A percentile compares a stretch with the other conserved stretches of the same genome.
phyloP scores from a whole-genome alignment of 2,797 vertebrate species.

The Avahi laniger region DNA sequence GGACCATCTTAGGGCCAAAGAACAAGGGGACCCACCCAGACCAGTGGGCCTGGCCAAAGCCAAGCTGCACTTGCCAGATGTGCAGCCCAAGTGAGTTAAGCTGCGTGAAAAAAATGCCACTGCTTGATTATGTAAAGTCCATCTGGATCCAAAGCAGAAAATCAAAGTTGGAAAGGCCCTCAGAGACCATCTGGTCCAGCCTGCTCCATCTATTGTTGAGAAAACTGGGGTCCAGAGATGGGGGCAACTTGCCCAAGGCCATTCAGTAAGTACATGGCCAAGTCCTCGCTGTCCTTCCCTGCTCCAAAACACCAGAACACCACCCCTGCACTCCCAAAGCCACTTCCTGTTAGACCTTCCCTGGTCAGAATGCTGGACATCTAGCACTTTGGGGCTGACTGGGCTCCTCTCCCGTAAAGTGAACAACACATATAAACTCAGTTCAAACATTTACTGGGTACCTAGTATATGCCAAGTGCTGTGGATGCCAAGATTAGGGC shows the following conservation, averaged over 20 bases:
- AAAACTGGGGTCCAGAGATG: neutral
- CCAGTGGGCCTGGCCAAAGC: neutral
- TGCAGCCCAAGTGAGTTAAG: slow-evolving; percentile 44
- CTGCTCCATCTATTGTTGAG: neutral
- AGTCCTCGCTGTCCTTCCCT: neutral
- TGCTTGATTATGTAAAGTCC: slow-evolving; percentile 59
- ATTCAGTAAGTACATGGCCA: neutral
- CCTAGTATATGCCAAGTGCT: neutral
- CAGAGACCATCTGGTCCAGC: slow-evolving; percentile 40
- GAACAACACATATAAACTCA: neutral
- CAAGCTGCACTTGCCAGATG: slow-evolving; percentile 46
- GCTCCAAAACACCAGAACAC: neutral
- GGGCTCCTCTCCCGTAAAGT: neutral
- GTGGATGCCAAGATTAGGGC: neutral
- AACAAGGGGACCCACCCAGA: slow-evolving; percentile 31
- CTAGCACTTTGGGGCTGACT: neutral
- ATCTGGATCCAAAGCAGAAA: slow-evolving; percentile 55
- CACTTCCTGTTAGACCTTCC: neutral
- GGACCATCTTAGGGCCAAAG: slow-evolving; percentile 16
- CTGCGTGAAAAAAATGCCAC: neutral
- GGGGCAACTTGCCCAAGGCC: neutral
- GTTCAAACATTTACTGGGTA: neutral
- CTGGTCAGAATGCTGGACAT: neutral
- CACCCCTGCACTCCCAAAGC: neutral
- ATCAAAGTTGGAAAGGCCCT: slow-evolving; percentile 51